Evolutionary conservation across 2,113 vertebrate genomes (phyloP).

Genomic region (Herpetotheres cachinnans): DNA sequence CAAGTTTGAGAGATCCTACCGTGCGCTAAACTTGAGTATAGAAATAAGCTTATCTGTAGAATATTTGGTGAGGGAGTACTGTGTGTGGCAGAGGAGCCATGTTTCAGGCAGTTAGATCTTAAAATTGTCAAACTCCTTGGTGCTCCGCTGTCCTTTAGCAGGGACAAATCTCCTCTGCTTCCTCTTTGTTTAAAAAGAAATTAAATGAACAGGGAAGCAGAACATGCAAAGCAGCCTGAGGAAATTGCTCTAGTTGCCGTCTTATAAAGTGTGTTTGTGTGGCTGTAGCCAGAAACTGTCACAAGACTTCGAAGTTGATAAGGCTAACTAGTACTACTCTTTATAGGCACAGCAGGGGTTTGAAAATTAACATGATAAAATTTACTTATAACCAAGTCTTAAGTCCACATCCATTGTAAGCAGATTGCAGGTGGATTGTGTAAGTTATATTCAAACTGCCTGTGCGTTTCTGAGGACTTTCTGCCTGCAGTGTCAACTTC

Average conservation of each 20-base stretch:
- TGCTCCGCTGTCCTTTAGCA: background rate
- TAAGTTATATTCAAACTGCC: background rate
- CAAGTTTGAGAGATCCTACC: background rate
- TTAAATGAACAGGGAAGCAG: background rate
- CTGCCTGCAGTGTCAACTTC: background rate
- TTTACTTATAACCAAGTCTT: background rate
- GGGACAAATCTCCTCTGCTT: background rate
- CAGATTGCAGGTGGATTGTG: background rate
- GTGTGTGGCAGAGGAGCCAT: background rate
- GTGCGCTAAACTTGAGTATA: background rate
- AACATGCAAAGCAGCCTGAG: constrained; percentile 13
- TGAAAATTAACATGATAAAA: background rate
- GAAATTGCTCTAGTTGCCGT: background rate
- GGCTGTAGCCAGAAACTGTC: background rate
- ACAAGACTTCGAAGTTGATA: background rate
- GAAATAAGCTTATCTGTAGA: background rate
- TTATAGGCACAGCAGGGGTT: background rate
- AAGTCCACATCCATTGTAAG: background rate
- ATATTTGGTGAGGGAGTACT: background rate
- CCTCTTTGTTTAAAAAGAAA: background rate
- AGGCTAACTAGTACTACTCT: background rate
- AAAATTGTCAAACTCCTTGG: background rate
- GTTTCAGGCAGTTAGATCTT: background rate
- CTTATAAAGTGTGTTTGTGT: background rate
- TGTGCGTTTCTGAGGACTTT: background rate